Evolutionary conservation across 2,888 invertebrate genomes (phyloP).

Genomic region (Dexiosoma caninum): DNA sequence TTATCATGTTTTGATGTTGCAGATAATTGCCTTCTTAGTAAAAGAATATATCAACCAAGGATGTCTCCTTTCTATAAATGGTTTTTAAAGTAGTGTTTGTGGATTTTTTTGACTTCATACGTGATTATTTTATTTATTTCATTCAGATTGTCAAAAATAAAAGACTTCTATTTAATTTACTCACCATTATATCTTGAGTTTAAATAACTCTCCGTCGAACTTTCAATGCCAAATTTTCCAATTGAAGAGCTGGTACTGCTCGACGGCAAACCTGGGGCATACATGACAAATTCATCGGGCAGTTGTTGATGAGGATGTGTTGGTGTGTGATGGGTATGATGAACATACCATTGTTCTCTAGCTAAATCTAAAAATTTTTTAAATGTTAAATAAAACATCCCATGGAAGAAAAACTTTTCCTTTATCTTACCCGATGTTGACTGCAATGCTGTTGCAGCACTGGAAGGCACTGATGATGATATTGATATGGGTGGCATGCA

Average conservation of each 20-base stretch:
- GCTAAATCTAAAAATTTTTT: constrained; percentile 66
- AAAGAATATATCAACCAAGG: too few species aligned
- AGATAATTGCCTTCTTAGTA: too few species aligned
- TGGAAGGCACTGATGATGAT: constrained; percentile 59
- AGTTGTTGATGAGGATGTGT: constrained; percentile 72
- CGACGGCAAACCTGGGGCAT: constrained; percentile 69
- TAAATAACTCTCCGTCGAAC: constrained; percentile 76
- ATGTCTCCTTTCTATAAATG: too few species aligned
- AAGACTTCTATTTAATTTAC: constrained; percentile 64
- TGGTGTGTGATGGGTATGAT: constrained; percentile 66
- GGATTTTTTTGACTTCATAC: too few species aligned
- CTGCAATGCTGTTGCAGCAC: constrained; percentile 52
- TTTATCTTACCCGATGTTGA: constrained; percentile 39
- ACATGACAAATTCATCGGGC: constrained; percentile 74
- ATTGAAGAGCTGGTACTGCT: constrained; percentile 68
- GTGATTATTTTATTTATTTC: too few species aligned
- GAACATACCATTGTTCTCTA: constrained; percentile 70
- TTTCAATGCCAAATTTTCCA: constrained; percentile 75
- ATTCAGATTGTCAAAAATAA: too few species aligned
- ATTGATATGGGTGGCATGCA: constrained; percentile 65
- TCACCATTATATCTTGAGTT: constrained; percentile 77
- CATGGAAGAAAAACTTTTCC: too few species aligned
- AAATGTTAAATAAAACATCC: too few species aligned
- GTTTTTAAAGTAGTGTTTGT: too few species aligned
- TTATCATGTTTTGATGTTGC: too few species aligned